Evolutionary conservation across 2,113 vertebrate genomes (phyloP).

Genomic region (Peromyscus maniculatus): DNA sequence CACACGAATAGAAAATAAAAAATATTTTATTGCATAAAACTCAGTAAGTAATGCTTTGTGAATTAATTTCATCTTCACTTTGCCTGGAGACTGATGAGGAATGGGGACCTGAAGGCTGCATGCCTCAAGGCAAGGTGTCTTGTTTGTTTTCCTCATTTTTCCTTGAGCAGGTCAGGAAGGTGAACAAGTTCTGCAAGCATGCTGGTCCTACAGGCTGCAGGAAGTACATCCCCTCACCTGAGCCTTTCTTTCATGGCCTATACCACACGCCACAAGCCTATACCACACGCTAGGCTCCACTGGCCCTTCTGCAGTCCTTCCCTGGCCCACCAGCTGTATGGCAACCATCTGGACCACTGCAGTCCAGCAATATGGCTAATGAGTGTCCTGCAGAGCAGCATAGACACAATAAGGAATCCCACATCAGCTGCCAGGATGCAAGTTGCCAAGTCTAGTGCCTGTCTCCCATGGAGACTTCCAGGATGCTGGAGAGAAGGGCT

Average conservation of each 20-base stretch:
- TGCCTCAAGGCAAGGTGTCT: no score
- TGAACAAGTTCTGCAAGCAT: not conserved
- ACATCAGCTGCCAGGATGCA: not conserved
- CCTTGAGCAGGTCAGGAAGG: not conserved
- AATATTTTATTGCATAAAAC: slow-evolving; percentile 25
- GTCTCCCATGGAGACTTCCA: not conserved
- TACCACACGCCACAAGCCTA: not conserved
- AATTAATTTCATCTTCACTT: not conserved
- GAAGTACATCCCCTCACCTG: not conserved
- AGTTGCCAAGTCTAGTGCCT: slow-evolving; percentile 27
- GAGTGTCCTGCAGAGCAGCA: not conserved
- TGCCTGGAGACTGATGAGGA: not conserved
- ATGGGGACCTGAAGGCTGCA: not conserved
- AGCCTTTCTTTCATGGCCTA: not conserved
- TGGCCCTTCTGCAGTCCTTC: not conserved
- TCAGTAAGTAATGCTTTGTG: not conserved
- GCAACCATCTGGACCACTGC: slow-evolving; percentile 31
- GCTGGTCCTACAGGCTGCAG: not conserved
- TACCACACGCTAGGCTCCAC: not conserved
- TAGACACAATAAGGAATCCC: not conserved
- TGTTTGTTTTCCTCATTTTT: not conserved
- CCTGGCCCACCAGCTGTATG: not conserved
- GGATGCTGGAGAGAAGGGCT: not conserved
- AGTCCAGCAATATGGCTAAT: not conserved
- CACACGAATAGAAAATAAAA: not conserved